Evolutionary conservation across 2,113 vertebrate species (phyloP).

Genomic region (Cacatua alba): DNA sequence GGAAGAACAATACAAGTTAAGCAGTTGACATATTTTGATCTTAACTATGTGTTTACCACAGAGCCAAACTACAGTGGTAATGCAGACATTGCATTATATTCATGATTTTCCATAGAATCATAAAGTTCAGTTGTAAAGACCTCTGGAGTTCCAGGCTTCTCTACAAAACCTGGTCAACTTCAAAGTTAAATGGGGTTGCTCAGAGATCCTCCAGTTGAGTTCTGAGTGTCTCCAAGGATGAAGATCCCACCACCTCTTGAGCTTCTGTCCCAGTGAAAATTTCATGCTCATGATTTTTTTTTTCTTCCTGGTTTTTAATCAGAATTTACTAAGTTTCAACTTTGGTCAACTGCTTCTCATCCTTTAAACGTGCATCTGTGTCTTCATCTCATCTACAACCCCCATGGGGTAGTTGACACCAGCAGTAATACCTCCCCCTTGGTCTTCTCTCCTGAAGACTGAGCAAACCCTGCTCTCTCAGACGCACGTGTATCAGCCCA

Average conservation of each 20-base stretch:
- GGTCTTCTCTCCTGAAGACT: not conserved
- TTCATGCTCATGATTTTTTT: not conserved
- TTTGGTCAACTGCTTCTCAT: not conserved
- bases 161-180: not conserved
- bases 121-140: not conserved
- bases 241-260: not conserved
- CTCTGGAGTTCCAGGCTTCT: not conserved
- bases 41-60: not conserved
- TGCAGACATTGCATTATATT: not conserved
- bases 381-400: not conserved
- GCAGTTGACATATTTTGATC: not conserved
- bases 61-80: not conserved
- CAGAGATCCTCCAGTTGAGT: not conserved
- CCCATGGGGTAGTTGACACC: not conserved
- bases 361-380: not conserved
- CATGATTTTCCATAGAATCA: not conserved
- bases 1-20: not conserved
- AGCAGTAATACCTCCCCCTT: not conserved
- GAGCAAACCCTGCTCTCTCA: not conserved
- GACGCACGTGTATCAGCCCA: not conserved
- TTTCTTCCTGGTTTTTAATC: not conserved
- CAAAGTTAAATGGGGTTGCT: not conserved
- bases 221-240: not conserved
- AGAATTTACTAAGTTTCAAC: not conserved
- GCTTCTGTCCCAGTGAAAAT: not conserved